Evolutionary conservation across 1,140 invertebrate species (phyloP), one percentile per base, ranked within the genome.

Genomic region (Aphelenchoides fujianensis): DNA sequence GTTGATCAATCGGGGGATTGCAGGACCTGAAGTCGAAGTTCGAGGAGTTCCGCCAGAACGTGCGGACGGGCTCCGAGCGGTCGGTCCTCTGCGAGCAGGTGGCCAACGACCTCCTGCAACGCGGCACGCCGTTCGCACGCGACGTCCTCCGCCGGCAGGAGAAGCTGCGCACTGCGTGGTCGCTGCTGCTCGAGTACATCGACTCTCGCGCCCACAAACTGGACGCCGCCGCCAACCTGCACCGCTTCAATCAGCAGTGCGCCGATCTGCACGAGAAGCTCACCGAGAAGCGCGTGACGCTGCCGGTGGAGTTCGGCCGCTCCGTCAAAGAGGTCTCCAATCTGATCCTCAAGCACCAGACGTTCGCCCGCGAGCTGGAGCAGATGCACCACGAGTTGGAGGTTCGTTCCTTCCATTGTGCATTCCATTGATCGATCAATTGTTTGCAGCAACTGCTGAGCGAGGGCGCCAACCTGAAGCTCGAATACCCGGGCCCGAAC

Each of bases 181-280:
- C 93, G 71, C 89, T 91, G 54, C 88, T 97, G 0, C 86, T 95
- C 37, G 90, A 92, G 35, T 89, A 93, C 77, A 90, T 97, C 52
- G 90, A 91, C 75, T 89, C 91, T 68, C 88, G 94, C 12, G 92
- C 93, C 74, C 89, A 91, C 70, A 90, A 93, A 61, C 87, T 98
- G 5, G 89, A 90, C 79, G 94, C 93, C 0, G 95, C 95, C 3
- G 94, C 92, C 23, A 93, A 97, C 86, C 94, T 97, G 73, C 95
- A 97, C 85, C 88, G 93, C 41, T 97, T 96, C 88, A 95, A 97
- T 86, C 89, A 94, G 28, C 95, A 98, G 85, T 93, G 95, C 0
- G 92, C 91, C 3, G 95, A 98, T 82, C 91, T 94, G 2, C 85
- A 94, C 1, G 91, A 92, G 9, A 88, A 94, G 31, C 94, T 96